phyloP scores from a whole-genome alignment of 1,140 invertebrate genomes.

The Neodiprion lecontei region DNA sequence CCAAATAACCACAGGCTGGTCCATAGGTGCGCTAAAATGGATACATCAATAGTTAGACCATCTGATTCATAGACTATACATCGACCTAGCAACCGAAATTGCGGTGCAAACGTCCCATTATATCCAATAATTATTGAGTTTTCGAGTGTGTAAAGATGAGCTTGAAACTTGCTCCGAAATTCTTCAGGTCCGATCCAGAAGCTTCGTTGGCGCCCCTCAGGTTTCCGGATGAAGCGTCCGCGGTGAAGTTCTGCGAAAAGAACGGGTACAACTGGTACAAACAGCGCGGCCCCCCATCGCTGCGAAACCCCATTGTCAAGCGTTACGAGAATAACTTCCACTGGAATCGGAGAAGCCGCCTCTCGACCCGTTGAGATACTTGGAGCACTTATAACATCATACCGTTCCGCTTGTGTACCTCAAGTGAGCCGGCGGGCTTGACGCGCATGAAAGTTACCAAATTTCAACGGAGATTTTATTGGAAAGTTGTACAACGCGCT shows the following conservation, averaged over 20 bases:
- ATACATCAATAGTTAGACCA: too few relatives aligned
- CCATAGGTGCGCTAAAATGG: too few relatives aligned
- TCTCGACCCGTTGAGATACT: not conserved
- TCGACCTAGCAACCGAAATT: too few relatives aligned
- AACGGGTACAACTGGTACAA: conserved; percentile 1
- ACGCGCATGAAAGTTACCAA: not conserved
- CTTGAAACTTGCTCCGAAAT: not conserved
- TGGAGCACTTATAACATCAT: too few relatives aligned
- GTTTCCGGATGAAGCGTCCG: not conserved
- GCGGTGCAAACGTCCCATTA: too few relatives aligned
- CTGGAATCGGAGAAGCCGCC: not conserved
- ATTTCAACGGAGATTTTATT: not conserved
- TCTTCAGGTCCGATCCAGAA: not conserved
- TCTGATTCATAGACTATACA: too few relatives aligned
- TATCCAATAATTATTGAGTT: too few relatives aligned
- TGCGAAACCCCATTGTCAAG: not conserved
- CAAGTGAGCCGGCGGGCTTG: not conserved
- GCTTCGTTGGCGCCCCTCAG: not conserved
- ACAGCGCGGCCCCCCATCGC: not conserved
- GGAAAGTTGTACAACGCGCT: not conserved
- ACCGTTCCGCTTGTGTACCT: not conserved
- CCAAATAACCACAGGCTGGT: too few relatives aligned
- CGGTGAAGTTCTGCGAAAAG: not conserved
- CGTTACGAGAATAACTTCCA: conserved; percentile 7
- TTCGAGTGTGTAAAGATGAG: too few relatives aligned